Conservation (phyloP, 2,113 vertebrate species). For the Mormoops blainvillei region DNA sequence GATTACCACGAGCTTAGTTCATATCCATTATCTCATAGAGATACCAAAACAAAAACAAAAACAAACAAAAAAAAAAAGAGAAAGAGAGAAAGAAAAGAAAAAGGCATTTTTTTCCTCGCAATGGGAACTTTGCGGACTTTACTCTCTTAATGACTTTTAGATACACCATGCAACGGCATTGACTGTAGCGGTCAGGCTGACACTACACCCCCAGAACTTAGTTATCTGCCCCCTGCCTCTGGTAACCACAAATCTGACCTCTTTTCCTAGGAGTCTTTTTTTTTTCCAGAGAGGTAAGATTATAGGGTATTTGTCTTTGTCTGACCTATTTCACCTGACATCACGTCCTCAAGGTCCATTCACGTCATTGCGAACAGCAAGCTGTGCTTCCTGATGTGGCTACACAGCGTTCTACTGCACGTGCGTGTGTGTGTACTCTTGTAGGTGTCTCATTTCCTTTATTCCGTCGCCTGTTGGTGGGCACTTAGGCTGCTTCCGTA, state of each 20-base stretch:
- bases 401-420: neutral
- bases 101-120: neutral
- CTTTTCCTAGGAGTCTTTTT: neutral
- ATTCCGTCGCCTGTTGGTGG: neutral
- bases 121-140: neutral
- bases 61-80: neutral
- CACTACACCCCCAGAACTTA: neutral
- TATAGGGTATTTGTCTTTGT: neutral
- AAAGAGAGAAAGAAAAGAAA: neutral
- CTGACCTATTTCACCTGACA: neutral
- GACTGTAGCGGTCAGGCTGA: neutral
- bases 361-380: neutral
- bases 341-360: neutral
- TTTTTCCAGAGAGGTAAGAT: neutral
- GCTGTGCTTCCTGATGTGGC: neutral
- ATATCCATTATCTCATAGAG: neutral
- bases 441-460: neutral
- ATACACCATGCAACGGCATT: neutral
- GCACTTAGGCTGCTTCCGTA: neutral
- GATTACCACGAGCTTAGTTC: neutral
- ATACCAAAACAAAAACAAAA: neutral
- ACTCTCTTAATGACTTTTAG: neutral
- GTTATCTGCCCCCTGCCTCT: neutral
- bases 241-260: neutral
- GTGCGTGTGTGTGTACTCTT: fast-evolving